Base-by-base conservation (phyloP, 1,140 invertebrate genomes). In the Lordiphosa collinella region DNA sequence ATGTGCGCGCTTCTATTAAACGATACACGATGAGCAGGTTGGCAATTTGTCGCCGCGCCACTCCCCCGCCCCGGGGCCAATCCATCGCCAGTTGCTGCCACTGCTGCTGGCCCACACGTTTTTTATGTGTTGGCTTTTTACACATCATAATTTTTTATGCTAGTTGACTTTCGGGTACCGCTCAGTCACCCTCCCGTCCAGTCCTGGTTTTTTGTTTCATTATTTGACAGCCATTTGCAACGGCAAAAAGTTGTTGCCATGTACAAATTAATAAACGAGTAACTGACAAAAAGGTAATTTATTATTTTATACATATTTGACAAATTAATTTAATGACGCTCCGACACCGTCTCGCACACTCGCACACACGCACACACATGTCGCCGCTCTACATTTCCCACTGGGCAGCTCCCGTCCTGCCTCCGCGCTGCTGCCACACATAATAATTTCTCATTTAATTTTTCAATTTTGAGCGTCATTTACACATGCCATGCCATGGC, bases 361-460 rank as follows among this genome's bases (percentile, higher is more conserved):
- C 38, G 40, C 48, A 41, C 59, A 58, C 35, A 66, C 41, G 56
- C 57, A 52, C 40, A 56, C 47, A 70, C 50, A 51, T 38, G 25
- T 29, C 25, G 25, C 8, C 25, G 25, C 25, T 29, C 25, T 29
- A 55, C 18, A 29, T 38, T 48, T 60, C 52, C 51, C 55, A 59
- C 18, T 29, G 68, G 65, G 61, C 52, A 10, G 12, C 43, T 36
- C 31, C 29, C 44, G 11, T n/a, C 5, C 18, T 40, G 29, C 18
- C 29, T 22, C 16, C 14, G 35, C 56, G 18, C 47, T 61, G 53
- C 65, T 79, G 75, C 75, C 75, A 69, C 78, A 84, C 78, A 84
- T 84, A 84, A 84, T 84, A 84, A 84, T 84, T 84, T 84, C 78
- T 84, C 78, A 84, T 84, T 84, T 84, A 84, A 84, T 84, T 84